Conservation (phyloP, 2,797 vertebrate species). For the Netta rufina region DNA sequence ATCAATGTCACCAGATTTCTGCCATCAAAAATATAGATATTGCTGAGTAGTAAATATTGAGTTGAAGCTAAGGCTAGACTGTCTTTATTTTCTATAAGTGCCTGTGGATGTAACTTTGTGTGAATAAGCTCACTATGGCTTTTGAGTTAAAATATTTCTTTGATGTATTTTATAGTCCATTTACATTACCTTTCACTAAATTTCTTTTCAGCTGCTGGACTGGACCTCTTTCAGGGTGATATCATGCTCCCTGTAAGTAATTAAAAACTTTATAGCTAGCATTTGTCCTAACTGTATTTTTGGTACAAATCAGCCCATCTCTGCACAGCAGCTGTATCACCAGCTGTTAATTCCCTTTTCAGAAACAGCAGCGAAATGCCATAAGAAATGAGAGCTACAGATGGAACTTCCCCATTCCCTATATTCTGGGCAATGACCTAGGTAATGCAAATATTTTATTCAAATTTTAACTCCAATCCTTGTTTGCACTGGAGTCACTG, state of each 20-base stretch:
- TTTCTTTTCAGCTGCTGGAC: conserved; percentile 76
- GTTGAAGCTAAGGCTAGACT: not conserved
- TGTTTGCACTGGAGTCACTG: not conserved
- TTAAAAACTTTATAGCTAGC: not conserved
- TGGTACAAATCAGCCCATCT: not conserved
- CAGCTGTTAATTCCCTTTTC: conserved; percentile 33
- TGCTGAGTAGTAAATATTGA: not conserved
- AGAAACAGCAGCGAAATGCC: conserved; percentile 80
- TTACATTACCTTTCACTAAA: conserved; percentile 4
- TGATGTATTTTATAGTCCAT: not conserved
- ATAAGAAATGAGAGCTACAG: conserved; percentile 78
- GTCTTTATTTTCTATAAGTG: not conserved
- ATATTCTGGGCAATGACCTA: conserved; percentile 89
- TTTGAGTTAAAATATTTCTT: not conserved
- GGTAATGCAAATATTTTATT: conserved; percentile 76
- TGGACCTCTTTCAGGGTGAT: conserved; percentile 89
- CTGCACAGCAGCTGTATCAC: not conserved
- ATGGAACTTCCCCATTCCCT: conserved; percentile 91
- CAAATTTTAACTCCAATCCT: not conserved
- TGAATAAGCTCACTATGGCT: not conserved
- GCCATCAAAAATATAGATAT: not conserved
- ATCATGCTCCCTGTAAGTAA: conserved; percentile 86
- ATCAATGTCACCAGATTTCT: not conserved
- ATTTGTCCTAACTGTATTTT: not conserved
- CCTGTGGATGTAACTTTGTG: not conserved